phyloP scores from a whole-genome alignment of 2,888 invertebrate genomes.

The Aplocera efformata region DNA sequence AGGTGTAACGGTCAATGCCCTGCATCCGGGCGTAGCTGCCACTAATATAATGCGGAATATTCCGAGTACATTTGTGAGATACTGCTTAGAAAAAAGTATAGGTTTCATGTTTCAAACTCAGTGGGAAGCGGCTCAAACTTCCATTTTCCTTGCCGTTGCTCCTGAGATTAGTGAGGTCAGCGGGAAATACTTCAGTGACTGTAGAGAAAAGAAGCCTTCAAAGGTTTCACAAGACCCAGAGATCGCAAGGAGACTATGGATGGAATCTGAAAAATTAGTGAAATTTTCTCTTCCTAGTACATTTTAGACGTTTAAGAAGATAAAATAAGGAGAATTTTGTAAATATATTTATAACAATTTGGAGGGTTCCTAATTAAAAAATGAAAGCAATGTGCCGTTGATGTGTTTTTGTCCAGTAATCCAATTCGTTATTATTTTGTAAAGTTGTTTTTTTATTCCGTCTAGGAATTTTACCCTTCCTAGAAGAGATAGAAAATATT shows the following conservation, averaged over 20 bases:
- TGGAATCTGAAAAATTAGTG: slow-evolving; percentile 81
- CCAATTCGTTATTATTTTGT: too few species aligned
- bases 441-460: too few species aligned
- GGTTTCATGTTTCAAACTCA: slow-evolving; percentile 78
- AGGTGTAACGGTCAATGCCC: slow-evolving; percentile 84
- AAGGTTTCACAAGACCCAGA: slow-evolving; percentile 74
- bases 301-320: slow-evolving; percentile 5
- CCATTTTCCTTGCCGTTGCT: slow-evolving; percentile 77
- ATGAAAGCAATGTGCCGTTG: too few species aligned
- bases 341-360: too few species aligned
- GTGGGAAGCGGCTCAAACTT: slow-evolving; percentile 83
- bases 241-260: slow-evolving; percentile 82
- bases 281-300: slow-evolving; percentile 41
- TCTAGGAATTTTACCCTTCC: too few species aligned
- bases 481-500: too few species aligned
- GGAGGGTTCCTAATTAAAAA: too few species aligned
- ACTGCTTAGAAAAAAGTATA: slow-evolving; percentile 42
- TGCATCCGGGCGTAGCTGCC: slow-evolving; percentile 86
- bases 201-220: slow-evolving; percentile 70
- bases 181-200: slow-evolving; percentile 85
- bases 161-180: slow-evolving; percentile 80
- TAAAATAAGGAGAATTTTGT: too few species aligned
- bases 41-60: slow-evolving; percentile 84
- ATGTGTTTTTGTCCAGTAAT: too few species aligned
- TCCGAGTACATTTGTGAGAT: slow-evolving; percentile 56